phyloP scores from a whole-genome alignment of 2,797 vertebrate genomes.

The Siniperca obscura region DNA sequence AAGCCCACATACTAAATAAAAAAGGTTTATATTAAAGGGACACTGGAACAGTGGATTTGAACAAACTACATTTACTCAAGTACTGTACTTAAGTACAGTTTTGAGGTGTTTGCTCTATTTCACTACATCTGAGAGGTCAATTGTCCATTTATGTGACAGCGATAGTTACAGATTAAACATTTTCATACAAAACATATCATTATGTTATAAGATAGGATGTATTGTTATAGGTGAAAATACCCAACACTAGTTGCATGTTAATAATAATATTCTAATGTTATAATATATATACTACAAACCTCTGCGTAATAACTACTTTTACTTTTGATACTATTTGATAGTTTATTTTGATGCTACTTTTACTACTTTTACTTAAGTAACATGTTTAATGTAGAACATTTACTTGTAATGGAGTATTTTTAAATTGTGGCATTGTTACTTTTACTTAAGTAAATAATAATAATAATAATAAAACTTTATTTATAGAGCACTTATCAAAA shows the following conservation, averaged over 20 bases:
- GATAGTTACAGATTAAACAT: neutral
- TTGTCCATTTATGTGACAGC: neutral
- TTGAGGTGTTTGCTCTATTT: neutral
- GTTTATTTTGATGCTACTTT: neutral
- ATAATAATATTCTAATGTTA: neutral
- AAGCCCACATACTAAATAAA: neutral
- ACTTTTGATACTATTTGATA: neutral
- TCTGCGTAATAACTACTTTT: neutral
- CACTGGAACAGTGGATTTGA: neutral
- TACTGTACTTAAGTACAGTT: neutral
- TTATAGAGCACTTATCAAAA: no score
- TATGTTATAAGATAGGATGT: neutral
- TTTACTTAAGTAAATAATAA: no score
- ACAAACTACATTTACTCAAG: neutral
- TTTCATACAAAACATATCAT: neutral
- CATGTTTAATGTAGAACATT: neutral
- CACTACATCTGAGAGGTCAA: neutral
- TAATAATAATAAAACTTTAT: no score
- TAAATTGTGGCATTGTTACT: no score
- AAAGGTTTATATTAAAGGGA: neutral
- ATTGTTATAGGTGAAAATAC: neutral
- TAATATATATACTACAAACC: neutral
- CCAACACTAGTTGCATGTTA: neutral
- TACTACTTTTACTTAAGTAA: neutral
- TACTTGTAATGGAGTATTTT: no score